Base-by-base conservation (phyloP, 2,888 invertebrate genomes). In the Eupeodes latifasciatus region DNA sequence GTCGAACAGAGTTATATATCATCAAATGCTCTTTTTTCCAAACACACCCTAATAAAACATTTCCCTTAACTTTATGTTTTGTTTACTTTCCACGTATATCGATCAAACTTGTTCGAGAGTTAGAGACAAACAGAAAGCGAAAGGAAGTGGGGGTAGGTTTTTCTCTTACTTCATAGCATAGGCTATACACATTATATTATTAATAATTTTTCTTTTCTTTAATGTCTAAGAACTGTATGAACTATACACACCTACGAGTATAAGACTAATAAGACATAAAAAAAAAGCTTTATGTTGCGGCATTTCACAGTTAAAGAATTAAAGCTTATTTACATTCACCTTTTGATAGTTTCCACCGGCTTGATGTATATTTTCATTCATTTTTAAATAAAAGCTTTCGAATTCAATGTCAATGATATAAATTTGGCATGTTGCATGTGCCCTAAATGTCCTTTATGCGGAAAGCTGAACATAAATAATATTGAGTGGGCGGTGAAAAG, bases 51-150 rank as follows among this genome's bases (percentile, higher is more conserved):
- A 72, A 19, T 7, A 14, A 12, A 36, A 7, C 10, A 4, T 40
- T 40, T 36, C 1, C 16, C 69, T 14, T 14, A 72, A 27, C 27
- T 44, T 12, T 40, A 79, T 86, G 61, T 61, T 66, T 83, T 87
- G 76, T 80, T 87, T 80, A 87, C 79, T 53, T 81, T 87, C 40
- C 53, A 62, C 72, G 44, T 16, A 44, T 67, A 67, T 57, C 27
- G 34, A 61, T 55, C 80, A 49, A 67, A 87, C 87, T 67, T 66
- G 87, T 87, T 72, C 27, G 76, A 66, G 14, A 72, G 87, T 76
- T 74, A 36, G 36, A 74, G 27, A 72, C 36, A 57, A 69, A 47
- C 72, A 66, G 64, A 59, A 59, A 57, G 16, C 10, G 34, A 19
- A 49, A 49, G 77, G 36, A 34, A 51, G 16, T 61, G 53, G 47